Evolutionary conservation across 2,888 invertebrate species (phyloP).

Genomic region (Hypomecis punctinalis): DNA sequence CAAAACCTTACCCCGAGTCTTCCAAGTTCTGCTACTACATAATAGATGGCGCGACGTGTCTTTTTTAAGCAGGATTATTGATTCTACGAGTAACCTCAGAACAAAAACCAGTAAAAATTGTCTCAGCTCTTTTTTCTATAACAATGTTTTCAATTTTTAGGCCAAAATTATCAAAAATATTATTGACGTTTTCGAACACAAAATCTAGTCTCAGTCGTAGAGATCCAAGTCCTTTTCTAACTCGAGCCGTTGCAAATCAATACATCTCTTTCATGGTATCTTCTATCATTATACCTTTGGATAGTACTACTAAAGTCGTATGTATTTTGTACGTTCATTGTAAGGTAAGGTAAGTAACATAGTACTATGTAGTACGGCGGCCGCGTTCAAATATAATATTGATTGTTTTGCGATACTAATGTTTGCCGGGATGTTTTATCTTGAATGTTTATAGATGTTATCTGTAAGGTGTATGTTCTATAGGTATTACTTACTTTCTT

Average conservation of each 20-base stretch:
- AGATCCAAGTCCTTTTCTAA: no score
- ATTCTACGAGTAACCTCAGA: constrained; percentile 1
- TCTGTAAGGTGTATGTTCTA: constrained; percentile 43
- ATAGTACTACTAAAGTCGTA: background rate
- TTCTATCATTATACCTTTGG: no score
- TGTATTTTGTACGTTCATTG: background rate
- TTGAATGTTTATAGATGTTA: constrained; percentile 52
- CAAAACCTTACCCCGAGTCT: constrained; percentile 1
- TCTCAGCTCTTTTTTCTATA: no score
- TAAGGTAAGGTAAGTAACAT: background rate
- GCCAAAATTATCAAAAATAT: no score
- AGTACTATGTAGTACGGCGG: constrained; percentile 43
- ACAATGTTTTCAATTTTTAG: no score
- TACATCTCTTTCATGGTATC: no score
- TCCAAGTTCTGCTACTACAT: constrained; percentile 39
- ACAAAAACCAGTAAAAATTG: no score
- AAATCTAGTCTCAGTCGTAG: no score
- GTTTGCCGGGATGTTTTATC: constrained; percentile 59
- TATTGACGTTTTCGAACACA: no score
- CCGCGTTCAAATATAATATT: constrained; percentile 65
- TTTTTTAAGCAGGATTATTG: constrained; percentile 17
- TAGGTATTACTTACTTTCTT: constrained; percentile 22
- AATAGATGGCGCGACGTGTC: constrained; percentile 45
- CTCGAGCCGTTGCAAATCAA: no score
- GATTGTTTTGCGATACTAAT: constrained; percentile 65